Conservation (phyloP, 2,797 vertebrate species). For the Anabas testudineus region DNA sequence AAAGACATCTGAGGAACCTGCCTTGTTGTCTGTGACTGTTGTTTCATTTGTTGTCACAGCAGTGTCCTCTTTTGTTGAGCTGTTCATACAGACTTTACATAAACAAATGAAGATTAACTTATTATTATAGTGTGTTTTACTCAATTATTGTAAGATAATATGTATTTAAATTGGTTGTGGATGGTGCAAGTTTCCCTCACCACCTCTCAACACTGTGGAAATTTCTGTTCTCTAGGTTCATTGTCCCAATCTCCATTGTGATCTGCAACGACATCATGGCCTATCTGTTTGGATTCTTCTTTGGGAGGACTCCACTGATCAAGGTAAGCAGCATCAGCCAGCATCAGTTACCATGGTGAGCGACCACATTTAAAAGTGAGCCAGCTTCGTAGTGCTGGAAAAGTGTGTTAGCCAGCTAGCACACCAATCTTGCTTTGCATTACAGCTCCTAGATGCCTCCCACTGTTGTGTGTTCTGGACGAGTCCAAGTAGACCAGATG, state of each 20-base stretch:
- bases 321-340: conserved; percentile 91
- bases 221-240: conserved; percentile 87
- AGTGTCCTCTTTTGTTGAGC: conserved; percentile 15
- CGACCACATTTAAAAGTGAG: too few relatives aligned
- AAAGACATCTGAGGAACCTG: conserved; percentile 29
- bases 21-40: conserved; percentile 24
- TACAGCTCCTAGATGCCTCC: too few relatives aligned
- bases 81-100: not conserved
- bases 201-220: not conserved
- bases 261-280: conserved; percentile 98
- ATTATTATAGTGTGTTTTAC: not conserved
- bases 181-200: not conserved
- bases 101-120: too few relatives aligned
- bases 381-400: too few relatives aligned
- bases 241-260: conserved; percentile 96
- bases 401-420: too few relatives aligned
- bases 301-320: conserved; percentile 96
- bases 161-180: not conserved
- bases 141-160: not conserved
- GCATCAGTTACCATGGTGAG: too few relatives aligned
- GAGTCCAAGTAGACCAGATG: not conserved
- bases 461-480: not conserved
- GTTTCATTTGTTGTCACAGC: conserved; percentile 5
- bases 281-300: conserved; percentile 98
- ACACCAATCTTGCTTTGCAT: too few relatives aligned